Evolutionary conservation across 1,140 invertebrate species (phyloP).

Genomic region (Ericerus pela): DNA sequence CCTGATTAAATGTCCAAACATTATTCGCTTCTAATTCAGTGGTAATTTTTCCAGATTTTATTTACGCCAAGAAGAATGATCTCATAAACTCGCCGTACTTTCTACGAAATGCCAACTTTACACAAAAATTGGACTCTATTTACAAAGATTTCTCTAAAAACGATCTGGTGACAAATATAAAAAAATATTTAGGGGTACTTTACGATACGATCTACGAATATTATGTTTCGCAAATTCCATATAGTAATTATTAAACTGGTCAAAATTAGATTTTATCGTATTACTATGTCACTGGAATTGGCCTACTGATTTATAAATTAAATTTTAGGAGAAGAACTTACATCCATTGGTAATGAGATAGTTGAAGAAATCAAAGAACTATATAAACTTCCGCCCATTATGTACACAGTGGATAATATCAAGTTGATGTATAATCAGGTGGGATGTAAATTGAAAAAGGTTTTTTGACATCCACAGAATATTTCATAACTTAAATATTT

Average conservation of each 20-base stretch:
- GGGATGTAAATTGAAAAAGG: neutral
- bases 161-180: constrained; percentile 52
- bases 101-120: constrained; percentile 56
- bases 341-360: constrained; percentile 52
- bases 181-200: constrained; percentile 50
- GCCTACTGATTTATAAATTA: constrained; percentile 12
- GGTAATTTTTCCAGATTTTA: constrained; percentile 43
- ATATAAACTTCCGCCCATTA: constrained; percentile 48
- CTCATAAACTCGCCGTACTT: constrained; percentile 65
- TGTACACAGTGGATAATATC: constrained; percentile 38
- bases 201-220: constrained; percentile 54
- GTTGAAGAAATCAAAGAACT: constrained; percentile 48
- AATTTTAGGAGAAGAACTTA: constrained; percentile 37
- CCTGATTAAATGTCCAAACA: neutral
- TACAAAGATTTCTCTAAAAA: constrained; percentile 59
- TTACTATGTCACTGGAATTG: constrained; percentile 13
- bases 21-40: neutral
- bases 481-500: constrained; percentile 7
- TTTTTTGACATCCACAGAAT: neutral
- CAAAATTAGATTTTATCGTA: constrained; percentile 8
- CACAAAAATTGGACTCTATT: constrained; percentile 57
- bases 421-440: constrained; percentile 23
- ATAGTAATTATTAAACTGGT: constrained; percentile 38
- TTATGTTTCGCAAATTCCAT: constrained; percentile 58
- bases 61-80: constrained; percentile 60